Percentiles rank a stretch among this genome's conserved stretches.
These are phyloP conservation scores for Halesus radiatus DNA, from an alignment of 1,140 invertebrate genomes.

Conservation along the genomic window DNA sequence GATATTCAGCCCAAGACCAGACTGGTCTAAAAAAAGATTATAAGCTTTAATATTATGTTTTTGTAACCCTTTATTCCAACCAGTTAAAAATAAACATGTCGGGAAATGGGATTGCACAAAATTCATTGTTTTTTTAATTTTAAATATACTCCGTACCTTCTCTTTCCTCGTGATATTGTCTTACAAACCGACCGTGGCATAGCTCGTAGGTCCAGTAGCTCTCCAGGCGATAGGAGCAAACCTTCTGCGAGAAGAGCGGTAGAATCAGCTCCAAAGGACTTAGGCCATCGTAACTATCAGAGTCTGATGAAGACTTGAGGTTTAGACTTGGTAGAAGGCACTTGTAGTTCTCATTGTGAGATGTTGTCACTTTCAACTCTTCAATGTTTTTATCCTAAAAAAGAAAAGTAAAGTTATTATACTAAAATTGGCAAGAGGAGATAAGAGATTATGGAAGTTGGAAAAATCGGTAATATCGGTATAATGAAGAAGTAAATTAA, in stretches of 20 bases:
- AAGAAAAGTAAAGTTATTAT: neutral
- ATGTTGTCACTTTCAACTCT: conserved; percentile 73
- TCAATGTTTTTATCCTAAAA: conserved; percentile 69
- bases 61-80: no score
- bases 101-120: neutral
- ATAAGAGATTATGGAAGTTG: no score
- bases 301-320: conserved; percentile 71
- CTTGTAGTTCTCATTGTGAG: conserved; percentile 79
- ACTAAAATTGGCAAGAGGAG: no score
- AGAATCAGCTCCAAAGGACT: conserved; percentile 83
- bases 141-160: conserved; percentile 72
- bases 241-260: conserved; percentile 80
- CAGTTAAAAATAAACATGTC: neutral
- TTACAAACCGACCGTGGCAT: conserved; percentile 91
- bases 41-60: no score
- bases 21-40: no score
- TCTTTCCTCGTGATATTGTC: conserved; percentile 96
- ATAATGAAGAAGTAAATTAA: no score
- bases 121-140: neutral
- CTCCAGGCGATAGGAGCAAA: conserved; percentile 91
- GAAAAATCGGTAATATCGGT: no score
- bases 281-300: conserved; percentile 77
- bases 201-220: conserved; percentile 98
- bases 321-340: conserved; percentile 82
- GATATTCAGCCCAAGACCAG: no score